Evolutionary conservation across 2,888 invertebrate genomes (phyloP).

Genomic region (Oxytorus armatus): DNA sequence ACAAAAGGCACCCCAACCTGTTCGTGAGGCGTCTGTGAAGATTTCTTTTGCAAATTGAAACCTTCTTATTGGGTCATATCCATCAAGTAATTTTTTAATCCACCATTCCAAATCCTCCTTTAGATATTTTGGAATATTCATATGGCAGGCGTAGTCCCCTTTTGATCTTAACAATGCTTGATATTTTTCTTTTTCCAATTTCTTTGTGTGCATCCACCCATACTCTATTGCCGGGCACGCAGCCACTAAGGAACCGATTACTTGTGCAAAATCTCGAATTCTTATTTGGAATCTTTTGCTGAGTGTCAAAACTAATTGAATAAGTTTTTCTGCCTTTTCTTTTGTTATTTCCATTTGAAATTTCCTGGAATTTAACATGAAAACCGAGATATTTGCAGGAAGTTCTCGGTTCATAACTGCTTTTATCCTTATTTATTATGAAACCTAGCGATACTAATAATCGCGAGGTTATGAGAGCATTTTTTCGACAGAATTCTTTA

Average conservation of each 20-base stretch:
- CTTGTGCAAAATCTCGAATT: too few relatives aligned
- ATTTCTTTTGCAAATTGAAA: conserved; percentile 45
- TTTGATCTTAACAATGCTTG: too few relatives aligned
- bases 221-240: too few relatives aligned
- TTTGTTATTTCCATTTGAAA: conserved; percentile 11
- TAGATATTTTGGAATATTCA: conserved; percentile 44
- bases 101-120: conserved; percentile 63
- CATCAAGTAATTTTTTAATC: conserved; percentile 21
- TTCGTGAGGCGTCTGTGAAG: conserved; percentile 38
- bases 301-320: too few relatives aligned
- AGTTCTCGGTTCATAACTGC: conserved; percentile 28
- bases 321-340: too few relatives aligned
- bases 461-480: background rate
- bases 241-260: too few relatives aligned
- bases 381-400: conserved; percentile 16
- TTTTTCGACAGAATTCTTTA: background rate
- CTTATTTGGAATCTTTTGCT: too few relatives aligned
- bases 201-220: too few relatives aligned
- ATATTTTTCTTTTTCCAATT: too few relatives aligned
- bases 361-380: conserved; percentile 15
- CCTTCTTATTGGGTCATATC: conserved; percentile 37
- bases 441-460: conserved; percentile 13
- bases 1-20: conserved; percentile 42
- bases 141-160: background rate
- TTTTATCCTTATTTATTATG: conserved; percentile 37